Evolutionary conservation across 2,797 vertebrate genomes (phyloP).

Genomic region (Kryptolebias ocellatus): DNA sequence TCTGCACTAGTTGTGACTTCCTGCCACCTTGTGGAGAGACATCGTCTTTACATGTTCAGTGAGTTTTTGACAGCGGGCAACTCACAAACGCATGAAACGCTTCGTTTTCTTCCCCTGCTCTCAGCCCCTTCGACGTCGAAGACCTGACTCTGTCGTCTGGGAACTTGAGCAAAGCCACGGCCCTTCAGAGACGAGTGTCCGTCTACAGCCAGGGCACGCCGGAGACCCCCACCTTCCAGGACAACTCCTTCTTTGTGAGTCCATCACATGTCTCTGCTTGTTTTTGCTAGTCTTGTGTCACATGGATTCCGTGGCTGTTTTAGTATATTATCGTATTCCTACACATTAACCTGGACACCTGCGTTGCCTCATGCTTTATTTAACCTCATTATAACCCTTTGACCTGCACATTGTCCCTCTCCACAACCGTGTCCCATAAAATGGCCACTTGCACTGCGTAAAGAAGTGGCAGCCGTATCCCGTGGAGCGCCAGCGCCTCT

Average conservation of each 20-base stretch:
- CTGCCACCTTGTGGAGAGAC: conserved; percentile 65
- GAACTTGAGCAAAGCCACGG: conserved; percentile 90
- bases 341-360: conserved; percentile 16
- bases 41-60: not conserved
- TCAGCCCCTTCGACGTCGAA: conserved; percentile 96
- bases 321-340: not conserved
- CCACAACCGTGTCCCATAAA: conserved; percentile 44
- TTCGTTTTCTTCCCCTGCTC: conserved; percentile 1
- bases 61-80: not conserved
- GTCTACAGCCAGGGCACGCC: conserved; percentile 98
- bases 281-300: too few relatives aligned
- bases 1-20: conserved; percentile 3
- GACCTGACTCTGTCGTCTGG: conserved; percentile 91
- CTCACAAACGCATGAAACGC: not conserved
- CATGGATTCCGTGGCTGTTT: too few relatives aligned
- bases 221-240: conserved; percentile 95
- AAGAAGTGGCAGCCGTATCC: conserved; percentile 91
- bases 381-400: conserved; percentile 33
- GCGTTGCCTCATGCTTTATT: conserved; percentile 1
- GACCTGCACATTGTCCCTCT: conserved; percentile 50
- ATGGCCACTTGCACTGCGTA: conserved; percentile 63
- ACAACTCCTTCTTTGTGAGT: conserved; percentile 97
- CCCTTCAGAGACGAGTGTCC: conserved; percentile 95
- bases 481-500: conserved; percentile 88
- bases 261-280: not conserved